A percentile compares a stretch with the other conserved stretches of the same genome.
phyloP scores from a whole-genome alignment of 2,113 vertebrate species.

The Leiothrix lutea region DNA sequence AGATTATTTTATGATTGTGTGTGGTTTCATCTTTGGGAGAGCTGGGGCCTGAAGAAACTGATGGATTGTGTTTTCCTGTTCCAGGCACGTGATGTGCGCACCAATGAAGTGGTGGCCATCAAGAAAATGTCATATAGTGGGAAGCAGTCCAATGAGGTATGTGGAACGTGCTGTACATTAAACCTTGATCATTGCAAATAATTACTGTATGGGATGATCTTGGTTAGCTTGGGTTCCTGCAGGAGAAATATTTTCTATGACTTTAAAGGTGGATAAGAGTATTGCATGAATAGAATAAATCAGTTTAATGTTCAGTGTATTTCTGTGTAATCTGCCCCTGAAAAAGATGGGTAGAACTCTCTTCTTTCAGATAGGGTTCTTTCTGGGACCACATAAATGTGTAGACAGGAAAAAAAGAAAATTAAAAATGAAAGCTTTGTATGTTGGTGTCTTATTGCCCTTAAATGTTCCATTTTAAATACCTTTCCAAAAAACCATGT shows the following conservation, averaged over 20 bases:
- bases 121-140: constrained; percentile 99
- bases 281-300: neutral
- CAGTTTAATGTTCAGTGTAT: neutral
- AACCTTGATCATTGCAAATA: neutral
- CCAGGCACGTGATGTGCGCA: constrained; percentile 94
- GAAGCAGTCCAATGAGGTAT: constrained; percentile 96
- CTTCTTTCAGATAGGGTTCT: neutral
- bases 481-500: neutral
- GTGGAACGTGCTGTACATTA: neutral
- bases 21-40: neutral
- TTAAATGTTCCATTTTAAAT: neutral
- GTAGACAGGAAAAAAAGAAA: neutral
- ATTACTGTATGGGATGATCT: neutral
- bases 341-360: neutral
- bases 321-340: neutral
- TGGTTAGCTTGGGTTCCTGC: neutral
- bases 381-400: neutral
- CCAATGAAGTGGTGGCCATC: constrained; percentile 99
- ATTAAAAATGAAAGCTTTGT: neutral
- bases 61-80: neutral
- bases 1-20: neutral
- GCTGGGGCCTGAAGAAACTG: neutral
- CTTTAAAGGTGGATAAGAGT: neutral
- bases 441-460: neutral
- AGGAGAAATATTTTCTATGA: neutral